phyloP scores from a whole-genome alignment of 2,888 invertebrate species.

The Harmothoe impar region DNA sequence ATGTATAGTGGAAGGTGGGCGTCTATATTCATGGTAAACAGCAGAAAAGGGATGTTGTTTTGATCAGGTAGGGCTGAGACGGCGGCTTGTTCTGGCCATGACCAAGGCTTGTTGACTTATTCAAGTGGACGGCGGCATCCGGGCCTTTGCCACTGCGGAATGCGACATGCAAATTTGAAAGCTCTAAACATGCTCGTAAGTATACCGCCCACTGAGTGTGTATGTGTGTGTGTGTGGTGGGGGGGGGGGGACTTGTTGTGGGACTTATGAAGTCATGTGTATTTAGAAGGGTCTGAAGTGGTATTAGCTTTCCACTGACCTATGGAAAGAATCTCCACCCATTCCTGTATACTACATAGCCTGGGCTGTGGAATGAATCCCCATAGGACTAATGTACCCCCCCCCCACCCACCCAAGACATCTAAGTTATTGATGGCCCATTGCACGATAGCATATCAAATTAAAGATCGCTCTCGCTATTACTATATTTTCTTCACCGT shows the following conservation, averaged over 20 bases:
- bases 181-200: not conserved
- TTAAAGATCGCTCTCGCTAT: no score
- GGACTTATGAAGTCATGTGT: not conserved
- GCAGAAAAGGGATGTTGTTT: not conserved
- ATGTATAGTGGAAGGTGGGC: not conserved
- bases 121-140: slow-evolving; percentile 13
- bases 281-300: not conserved
- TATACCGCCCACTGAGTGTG: not conserved
- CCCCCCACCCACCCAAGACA: no score
- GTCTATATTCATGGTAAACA: slow-evolving; percentile 33
- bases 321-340: not conserved
- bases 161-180: slow-evolving; percentile 24
- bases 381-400: no score
- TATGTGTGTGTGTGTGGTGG: not conserved
- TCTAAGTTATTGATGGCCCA: no score
- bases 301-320: not conserved
- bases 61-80: not conserved
- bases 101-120: slow-evolving; percentile 23
- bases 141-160: not conserved
- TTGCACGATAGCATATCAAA: no score
- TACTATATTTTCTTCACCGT: no score
- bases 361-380: no score
- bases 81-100: not conserved
- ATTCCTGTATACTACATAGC: not conserved
- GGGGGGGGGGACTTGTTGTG: not conserved